Percentiles rank a stretch among this genome's conserved stretches.
phyloP scores from a whole-genome alignment of 2,888 invertebrate species.

The Chironomus riparius region DNA sequence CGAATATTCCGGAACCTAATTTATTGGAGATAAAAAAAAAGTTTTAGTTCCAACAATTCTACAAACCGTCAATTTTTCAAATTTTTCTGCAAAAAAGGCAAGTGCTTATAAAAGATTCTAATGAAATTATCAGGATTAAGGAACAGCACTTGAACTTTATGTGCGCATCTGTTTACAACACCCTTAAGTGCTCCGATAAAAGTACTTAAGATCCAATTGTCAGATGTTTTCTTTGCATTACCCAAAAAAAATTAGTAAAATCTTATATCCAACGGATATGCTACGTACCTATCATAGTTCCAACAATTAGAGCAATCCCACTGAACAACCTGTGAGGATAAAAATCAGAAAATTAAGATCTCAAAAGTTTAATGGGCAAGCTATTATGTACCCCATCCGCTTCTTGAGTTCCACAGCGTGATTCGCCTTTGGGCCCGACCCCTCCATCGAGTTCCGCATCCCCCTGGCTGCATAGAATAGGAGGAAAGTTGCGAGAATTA shows the following conservation, averaged over 20 bases:
- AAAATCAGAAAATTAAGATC: background rate
- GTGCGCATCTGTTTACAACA: too few relatives aligned
- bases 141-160: too few relatives aligned
- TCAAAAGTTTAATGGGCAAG: conserved; percentile 63
- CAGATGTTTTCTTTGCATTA: too few relatives aligned
- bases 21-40: background rate
- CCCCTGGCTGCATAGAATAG: conserved; percentile 37
- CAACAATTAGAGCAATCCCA: conserved; percentile 98
- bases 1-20: conserved; percentile 94
- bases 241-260: too few relatives aligned
- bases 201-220: too few relatives aligned
- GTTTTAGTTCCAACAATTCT: background rate
- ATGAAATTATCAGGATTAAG: too few relatives aligned
- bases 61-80: too few relatives aligned
- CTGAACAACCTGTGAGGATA: conserved; percentile 45
- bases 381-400: conserved; percentile 98
- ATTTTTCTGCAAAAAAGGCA: too few relatives aligned
- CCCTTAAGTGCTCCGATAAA: too few relatives aligned
- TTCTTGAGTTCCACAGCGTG: conserved; percentile 98
- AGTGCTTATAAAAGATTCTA: too few relatives aligned
- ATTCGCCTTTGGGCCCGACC: conserved; percentile 88
- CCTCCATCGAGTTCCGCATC: conserved; percentile 61
- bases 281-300: conserved; percentile 89
- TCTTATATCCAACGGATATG: background rate
- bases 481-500: conserved; percentile 30